phyloP scores from a whole-genome alignment of 1,140 invertebrate species.

The Rhagoletis pomonella region DNA sequence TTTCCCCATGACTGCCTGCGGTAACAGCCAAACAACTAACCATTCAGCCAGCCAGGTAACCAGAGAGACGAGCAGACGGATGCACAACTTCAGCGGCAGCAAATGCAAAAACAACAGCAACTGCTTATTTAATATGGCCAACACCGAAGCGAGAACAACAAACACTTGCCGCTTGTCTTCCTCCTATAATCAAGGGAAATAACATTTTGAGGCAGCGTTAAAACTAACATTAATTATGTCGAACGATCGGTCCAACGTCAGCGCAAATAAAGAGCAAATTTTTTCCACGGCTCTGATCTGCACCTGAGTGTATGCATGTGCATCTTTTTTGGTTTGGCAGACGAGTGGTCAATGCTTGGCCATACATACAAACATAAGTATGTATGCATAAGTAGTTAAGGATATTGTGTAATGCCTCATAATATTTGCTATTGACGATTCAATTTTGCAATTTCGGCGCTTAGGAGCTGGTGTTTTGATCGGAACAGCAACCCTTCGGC shows the following conservation, averaged over 20 bases:
- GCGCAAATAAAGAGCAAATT: slow-evolving; percentile 53
- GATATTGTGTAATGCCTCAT: slow-evolving; percentile 18
- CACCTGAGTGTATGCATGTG: neutral
- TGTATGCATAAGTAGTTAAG: neutral
- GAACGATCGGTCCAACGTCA: slow-evolving; percentile 53
- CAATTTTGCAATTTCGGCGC: slow-evolving; percentile 27
- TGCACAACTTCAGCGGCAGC: neutral
- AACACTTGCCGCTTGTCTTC: slow-evolving; percentile 60
- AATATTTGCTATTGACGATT: slow-evolving; percentile 45
- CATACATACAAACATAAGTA: neutral
- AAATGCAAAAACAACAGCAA: slow-evolving; percentile 47
- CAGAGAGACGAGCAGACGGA: slow-evolving; percentile 8
- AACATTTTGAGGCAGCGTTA: slow-evolving; percentile 74
- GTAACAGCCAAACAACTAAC: slow-evolving; percentile 59
- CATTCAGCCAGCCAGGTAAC: slow-evolving; percentile 53
- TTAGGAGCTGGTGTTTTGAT: neutral
- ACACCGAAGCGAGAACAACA: slow-evolving; percentile 26
- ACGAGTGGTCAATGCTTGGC: neutral
- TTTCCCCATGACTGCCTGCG: slow-evolving; percentile 74
- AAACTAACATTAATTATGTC: slow-evolving; percentile 74
- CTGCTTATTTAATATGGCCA: slow-evolving; percentile 21
- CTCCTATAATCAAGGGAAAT: slow-evolving; percentile 74
- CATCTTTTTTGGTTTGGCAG: neutral
- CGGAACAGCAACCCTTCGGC: slow-evolving; percentile 16
- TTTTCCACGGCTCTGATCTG: neutral